These are phyloP conservation scores for Chrysotoxum bicinctum DNA, from an alignment of 2,888 invertebrate species.

Conservation along the genomic window DNA sequence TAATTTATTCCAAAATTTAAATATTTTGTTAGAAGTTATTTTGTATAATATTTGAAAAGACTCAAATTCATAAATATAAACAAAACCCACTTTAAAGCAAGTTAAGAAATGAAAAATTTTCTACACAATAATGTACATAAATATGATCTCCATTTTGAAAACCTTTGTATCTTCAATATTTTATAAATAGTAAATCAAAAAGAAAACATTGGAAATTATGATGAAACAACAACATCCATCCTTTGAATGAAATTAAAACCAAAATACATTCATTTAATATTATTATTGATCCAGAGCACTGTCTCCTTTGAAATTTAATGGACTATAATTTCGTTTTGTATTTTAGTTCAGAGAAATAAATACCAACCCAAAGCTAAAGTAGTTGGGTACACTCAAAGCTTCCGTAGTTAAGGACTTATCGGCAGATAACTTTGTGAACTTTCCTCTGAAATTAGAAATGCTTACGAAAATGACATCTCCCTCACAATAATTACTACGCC, in stretches of 20 bases:
- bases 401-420: constrained; percentile 52
- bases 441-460: constrained; percentile 40
- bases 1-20: no score
- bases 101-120: no score
- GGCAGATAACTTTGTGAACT: constrained; percentile 46
- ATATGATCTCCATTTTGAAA: no score
- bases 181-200: no score
- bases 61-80: no score
- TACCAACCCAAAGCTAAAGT: neutral
- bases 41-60: no score
- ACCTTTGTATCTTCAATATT: neutral
- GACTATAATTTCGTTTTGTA: neutral
- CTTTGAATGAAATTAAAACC: neutral
- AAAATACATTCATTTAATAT: neutral
- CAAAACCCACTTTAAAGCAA: no score
- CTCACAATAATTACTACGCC: constrained; percentile 53
- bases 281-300: neutral
- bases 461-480: constrained; percentile 59
- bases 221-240: neutral
- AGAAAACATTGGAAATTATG: neutral
- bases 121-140: no score
- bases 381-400: neutral
- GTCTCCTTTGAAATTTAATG: neutral
- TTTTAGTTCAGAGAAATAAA: neutral
- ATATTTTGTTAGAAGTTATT: no score